phyloP scores from a whole-genome alignment of 2,797 vertebrate genomes.

The Pogoniulus pusillus region DNA sequence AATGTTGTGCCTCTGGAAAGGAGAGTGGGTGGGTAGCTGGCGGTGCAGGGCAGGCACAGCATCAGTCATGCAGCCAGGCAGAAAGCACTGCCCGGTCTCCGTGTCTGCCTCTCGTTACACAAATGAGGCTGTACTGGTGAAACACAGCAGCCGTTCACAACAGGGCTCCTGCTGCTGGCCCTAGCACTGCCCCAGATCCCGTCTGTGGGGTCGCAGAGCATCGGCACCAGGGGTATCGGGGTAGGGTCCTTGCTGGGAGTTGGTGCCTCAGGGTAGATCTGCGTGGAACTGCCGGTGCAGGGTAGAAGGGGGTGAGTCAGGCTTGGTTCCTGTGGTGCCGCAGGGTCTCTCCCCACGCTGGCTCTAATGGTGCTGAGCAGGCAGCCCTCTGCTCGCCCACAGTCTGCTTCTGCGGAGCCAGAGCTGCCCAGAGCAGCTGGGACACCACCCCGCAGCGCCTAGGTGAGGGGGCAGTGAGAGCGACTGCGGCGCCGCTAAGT shows the following conservation, averaged over 20 bases:
- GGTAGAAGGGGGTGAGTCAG: neutral
- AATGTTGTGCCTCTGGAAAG: neutral
- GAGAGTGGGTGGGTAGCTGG: neutral
- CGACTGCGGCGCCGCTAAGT: neutral
- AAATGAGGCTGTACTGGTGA: neutral
- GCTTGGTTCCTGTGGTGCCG: neutral
- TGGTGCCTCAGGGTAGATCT: neutral
- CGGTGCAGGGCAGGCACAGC: neutral
- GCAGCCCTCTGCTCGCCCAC: neutral
- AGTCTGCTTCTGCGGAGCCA: neutral
- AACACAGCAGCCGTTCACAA: neutral
- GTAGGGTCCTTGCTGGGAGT: neutral
- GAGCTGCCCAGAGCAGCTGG: neutral
- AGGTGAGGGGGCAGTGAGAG: neutral
- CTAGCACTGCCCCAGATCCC: neutral
- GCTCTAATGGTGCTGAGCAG: neutral
- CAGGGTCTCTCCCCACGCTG: neutral
- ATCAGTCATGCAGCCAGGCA: neutral
- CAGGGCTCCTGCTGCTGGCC: neutral
- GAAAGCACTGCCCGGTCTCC: neutral
- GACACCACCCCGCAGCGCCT: neutral
- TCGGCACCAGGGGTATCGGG: neutral
- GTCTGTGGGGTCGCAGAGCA: neutral
- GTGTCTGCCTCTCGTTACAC: neutral
- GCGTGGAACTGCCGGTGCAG: neutral